These are phyloP conservation scores for Neolamprologus sp. DNA, from an alignment of 2,113 vertebrate species.

Conservation along the genomic window DNA sequence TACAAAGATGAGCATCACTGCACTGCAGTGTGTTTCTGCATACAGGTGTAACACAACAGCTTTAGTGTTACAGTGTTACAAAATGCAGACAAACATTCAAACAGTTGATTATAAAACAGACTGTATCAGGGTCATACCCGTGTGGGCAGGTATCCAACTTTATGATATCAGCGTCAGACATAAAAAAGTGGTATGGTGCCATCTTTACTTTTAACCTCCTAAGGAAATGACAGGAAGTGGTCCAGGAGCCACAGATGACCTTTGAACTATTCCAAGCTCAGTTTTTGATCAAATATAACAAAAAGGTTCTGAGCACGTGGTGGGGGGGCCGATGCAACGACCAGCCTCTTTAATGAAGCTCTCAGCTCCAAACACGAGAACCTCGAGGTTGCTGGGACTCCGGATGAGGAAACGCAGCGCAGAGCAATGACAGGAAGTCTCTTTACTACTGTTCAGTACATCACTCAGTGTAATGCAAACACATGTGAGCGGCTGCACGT, in stretches of 20 bases:
- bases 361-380: neutral
- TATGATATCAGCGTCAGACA: rapidly evolving
- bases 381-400: neutral
- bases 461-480: neutral
- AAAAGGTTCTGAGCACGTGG: neutral
- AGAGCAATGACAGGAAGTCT: neutral
- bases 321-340: neutral
- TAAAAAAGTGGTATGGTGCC: neutral
- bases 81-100: neutral
- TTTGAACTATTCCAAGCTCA: neutral
- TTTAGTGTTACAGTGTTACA: neutral
- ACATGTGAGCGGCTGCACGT: neutral
- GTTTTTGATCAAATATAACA: neutral
- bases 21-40: neutral
- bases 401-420: neutral
- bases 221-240: neutral
- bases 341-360: neutral
- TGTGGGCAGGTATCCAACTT: neutral
- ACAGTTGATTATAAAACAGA: neutral
- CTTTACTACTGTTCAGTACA: neutral
- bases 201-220: neutral
- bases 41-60: neutral
- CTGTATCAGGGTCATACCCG: rapidly evolving
- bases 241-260: neutral
- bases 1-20: neutral